A percentile compares a stretch with the other conserved stretches of the same genome.
phyloP scores from a whole-genome alignment of 2,888 invertebrate genomes.

The Aleiodes alternator region DNA sequence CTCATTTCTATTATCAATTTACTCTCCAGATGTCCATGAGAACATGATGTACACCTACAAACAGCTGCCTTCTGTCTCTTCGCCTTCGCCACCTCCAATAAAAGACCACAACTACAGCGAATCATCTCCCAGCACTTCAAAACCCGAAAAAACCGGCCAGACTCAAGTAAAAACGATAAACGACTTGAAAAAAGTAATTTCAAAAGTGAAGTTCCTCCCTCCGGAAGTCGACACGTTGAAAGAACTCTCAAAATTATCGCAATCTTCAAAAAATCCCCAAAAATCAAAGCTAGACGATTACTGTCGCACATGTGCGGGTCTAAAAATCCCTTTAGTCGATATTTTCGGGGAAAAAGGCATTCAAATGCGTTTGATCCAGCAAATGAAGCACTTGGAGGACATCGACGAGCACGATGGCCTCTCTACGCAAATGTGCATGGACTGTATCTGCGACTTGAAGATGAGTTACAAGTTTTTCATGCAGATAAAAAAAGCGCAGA shows the following conservation, averaged over 20 bases:
- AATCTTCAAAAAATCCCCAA: constrained; percentile 16
- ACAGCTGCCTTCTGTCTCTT: not conserved
- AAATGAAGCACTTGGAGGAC: constrained; percentile 71
- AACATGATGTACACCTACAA: not conserved
- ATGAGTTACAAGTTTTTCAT: constrained; percentile 74
- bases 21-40: not conserved
- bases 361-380: constrained; percentile 71
- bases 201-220: constrained; percentile 66
- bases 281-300: constrained; percentile 59
- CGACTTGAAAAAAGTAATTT: constrained; percentile 70
- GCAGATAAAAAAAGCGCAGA: constrained; percentile 73
- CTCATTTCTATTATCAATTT: not conserved
- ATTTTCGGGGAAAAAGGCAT: constrained; percentile 71
- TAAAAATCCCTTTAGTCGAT: constrained; percentile 71
- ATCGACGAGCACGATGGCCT: constrained; percentile 67
- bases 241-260: constrained; percentile 60
- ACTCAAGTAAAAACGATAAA: constrained; percentile 68
- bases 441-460: constrained; percentile 72
- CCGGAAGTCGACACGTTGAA: constrained; percentile 62
- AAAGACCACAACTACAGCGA: constrained; percentile 26
- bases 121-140: not conserved
- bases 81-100: not conserved
- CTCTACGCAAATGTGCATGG: constrained; percentile 73
- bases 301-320: constrained; percentile 72
- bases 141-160: not conserved